Evolutionary conservation across 2,888 invertebrate genomes (phyloP).

Genomic region (Lacanobia oleracea): DNA sequence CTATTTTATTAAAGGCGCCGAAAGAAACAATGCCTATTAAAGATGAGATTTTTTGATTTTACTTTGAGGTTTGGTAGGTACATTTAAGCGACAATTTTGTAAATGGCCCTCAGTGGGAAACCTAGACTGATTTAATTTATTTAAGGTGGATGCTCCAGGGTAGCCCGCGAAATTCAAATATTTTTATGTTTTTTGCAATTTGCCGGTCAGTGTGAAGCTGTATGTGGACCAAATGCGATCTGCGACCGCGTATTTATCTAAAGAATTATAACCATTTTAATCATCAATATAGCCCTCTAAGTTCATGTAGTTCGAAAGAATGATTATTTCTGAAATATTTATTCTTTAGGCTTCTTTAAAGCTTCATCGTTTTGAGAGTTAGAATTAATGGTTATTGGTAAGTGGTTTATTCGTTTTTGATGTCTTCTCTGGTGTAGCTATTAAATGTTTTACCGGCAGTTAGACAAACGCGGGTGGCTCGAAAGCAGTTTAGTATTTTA

Average conservation of each 20-base stretch:
- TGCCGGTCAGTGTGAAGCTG: too few species aligned
- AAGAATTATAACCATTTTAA: too few species aligned
- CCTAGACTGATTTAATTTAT: conserved; percentile 37
- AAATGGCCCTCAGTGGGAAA: conserved; percentile 13
- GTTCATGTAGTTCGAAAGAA: too few species aligned
- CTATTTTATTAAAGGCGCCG: conserved; percentile 27
- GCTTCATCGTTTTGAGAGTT: conserved; percentile 57
- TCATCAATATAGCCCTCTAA: too few species aligned
- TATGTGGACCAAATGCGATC: too few species aligned
- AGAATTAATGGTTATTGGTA: conserved; percentile 71
- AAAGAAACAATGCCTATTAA: conserved; percentile 12
- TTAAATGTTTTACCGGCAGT: conserved; percentile 82
- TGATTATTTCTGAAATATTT: too few species aligned
- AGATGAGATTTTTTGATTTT: not conserved
- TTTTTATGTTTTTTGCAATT: too few species aligned
- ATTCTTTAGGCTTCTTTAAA: too few species aligned
- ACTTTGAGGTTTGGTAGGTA: not conserved
- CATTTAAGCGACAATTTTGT: conserved; percentile 8
- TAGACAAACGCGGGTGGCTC: conserved; percentile 68
- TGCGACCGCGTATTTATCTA: too few species aligned
- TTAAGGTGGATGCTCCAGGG: too few species aligned
- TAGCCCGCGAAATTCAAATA: too few species aligned
- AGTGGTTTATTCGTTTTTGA: conserved; percentile 76
- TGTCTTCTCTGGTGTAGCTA: conserved; percentile 74
- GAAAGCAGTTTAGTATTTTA: conserved; percentile 74